These are phyloP conservation scores for Dryobates pubescens DNA, from an alignment of 2,797 vertebrate species.

Conservation along the genomic window DNA sequence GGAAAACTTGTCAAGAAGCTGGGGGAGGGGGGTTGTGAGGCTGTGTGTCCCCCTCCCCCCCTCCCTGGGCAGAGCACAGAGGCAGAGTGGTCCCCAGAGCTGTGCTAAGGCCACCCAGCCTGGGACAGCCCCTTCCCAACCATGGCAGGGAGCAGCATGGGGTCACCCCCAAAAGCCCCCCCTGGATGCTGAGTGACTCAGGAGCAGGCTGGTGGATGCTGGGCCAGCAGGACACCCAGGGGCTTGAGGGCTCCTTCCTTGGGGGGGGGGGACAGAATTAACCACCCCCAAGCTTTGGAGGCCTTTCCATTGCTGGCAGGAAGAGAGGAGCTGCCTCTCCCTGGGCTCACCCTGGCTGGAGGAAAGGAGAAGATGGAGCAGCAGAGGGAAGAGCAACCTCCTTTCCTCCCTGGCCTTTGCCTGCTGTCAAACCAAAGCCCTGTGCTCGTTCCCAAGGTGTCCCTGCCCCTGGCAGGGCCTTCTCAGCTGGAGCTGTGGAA, in stretches of 20 bases:
- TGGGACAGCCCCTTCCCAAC: accelerated
- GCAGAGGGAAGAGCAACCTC: not conserved
- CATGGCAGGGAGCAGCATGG: not conserved
- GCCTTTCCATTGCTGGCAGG: not conserved
- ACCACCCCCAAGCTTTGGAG: not conserved
- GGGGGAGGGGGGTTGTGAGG: not conserved
- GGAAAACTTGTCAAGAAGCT: conserved; percentile 26
- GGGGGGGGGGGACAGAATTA: not conserved
- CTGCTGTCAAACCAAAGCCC: not conserved
- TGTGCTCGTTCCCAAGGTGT: not conserved
- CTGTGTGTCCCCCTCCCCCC: not conserved
- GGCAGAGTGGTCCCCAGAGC: not conserved
- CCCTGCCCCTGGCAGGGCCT: not conserved
- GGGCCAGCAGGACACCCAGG: not conserved
- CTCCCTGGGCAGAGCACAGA: not conserved
- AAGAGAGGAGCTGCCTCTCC: not conserved
- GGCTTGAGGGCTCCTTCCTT: not conserved
- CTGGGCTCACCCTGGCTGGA: not conserved
- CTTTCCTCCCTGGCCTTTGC: not conserved
- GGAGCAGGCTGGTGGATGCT: not conserved
- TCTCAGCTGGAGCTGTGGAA: not conserved
- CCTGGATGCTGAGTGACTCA: not conserved
- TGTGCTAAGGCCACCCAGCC: not conserved
- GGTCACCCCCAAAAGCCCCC: too few species aligned
- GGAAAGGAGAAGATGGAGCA: not conserved